Evolutionary conservation across 2,113 vertebrate genomes (phyloP).

Genomic region (Albula glossodonta): DNA sequence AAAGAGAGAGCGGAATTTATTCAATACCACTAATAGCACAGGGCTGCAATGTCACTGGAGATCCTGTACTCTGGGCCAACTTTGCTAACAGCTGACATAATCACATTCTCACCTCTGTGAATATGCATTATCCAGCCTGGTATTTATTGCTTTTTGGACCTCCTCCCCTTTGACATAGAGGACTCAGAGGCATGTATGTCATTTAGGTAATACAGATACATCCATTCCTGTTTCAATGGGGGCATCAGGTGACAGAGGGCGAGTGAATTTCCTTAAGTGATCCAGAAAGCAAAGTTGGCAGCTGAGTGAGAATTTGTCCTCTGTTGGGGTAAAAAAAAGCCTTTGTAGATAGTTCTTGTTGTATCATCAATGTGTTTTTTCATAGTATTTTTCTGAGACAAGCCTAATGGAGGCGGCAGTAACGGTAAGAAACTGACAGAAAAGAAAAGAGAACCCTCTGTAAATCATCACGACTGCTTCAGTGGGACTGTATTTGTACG

Average conservation of each 20-base stretch:
- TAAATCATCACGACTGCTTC: neutral
- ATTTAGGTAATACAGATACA: neutral
- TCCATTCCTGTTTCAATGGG: neutral
- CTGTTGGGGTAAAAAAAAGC: conserved; percentile 35
- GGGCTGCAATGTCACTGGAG: neutral
- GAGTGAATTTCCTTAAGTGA: conserved; percentile 60
- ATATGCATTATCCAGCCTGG: neutral
- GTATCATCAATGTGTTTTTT: neutral
- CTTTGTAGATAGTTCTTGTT: neutral
- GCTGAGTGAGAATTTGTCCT: conserved; percentile 42
- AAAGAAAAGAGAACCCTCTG: neutral
- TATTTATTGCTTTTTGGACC: neutral
- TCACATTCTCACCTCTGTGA: neutral
- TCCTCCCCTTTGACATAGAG: neutral
- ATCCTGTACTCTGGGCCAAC: neutral
- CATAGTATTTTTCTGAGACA: neutral
- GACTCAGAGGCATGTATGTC: conserved; percentile 4
- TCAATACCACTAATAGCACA: neutral
- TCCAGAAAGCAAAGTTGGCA: conserved; percentile 53
- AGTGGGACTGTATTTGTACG: neutral
- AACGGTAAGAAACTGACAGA: neutral
- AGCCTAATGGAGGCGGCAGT: neutral
- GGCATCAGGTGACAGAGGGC: conserved; percentile 24
- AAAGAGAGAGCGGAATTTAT: neutral
- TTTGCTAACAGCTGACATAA: conserved; percentile 1